A percentile compares a stretch with the other conserved stretches of the same genome.
phyloP scores from a whole-genome alignment of 1,140 invertebrate species.

The Odontomachus brunneus region DNA sequence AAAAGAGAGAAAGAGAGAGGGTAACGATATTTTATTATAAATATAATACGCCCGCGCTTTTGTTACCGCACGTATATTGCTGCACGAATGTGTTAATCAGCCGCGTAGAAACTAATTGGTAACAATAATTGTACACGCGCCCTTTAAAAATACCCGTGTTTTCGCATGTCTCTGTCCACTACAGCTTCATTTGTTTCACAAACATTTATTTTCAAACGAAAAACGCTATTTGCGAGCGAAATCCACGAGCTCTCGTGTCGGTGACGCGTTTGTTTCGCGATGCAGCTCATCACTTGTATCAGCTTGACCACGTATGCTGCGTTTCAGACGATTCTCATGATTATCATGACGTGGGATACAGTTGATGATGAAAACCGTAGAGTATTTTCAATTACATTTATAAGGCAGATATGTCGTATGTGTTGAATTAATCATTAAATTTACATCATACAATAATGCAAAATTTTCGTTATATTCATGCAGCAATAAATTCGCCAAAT shows the following conservation, averaged over 20 bases:
- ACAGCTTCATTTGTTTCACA: not conserved
- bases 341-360: no score
- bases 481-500: no score
- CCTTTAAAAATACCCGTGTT: not conserved
- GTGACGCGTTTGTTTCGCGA: not conserved
- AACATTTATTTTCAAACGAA: not conserved
- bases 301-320: not conserved
- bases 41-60: constrained; percentile 22
- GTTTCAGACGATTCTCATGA: no score
- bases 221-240: not conserved
- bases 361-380: no score
- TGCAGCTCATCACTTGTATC: not conserved
- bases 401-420: no score
- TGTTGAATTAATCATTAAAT: no score
- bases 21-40: constrained; percentile 53
- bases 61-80: not conserved
- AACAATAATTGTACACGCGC: not conserved
- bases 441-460: no score
- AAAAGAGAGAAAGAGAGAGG: constrained; percentile 26
- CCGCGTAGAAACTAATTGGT: constrained; percentile 28
- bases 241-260: not conserved
- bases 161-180: not conserved
- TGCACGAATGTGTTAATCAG: not conserved
- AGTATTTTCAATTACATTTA: no score
- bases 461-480: no score